Evolutionary conservation across 2,113 vertebrate species (phyloP), one percentile per base, ranked within the genome.

Genomic region (Pelobates fuscus): DNA sequence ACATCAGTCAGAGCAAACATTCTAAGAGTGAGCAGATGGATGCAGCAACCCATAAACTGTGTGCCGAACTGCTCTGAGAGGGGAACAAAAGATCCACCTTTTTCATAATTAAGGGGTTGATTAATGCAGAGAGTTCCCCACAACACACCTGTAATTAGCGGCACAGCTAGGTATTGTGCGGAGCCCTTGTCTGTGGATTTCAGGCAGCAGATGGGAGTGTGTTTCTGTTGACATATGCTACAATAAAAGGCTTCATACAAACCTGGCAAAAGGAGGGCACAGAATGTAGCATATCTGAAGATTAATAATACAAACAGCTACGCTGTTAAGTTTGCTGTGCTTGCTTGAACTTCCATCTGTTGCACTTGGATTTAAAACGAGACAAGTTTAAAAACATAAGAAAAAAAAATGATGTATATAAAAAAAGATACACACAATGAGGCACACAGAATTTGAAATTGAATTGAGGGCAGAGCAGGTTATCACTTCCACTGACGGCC

Each of bases 31-130:
- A 93, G 89, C 94, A 96, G 93, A 95, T 95, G 93, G 92, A 92
- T 80, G 83, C 79, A 85, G 81, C 65, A 44, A 76, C 85, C 88
- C 85, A 85, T 89, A 91, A 88, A 90, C 82, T 58, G 79, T 78
- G 85, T 44, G 86, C 82, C 77, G 84, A 87, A 85, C 1, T 23
- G 7, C 79, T 83, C 76, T 0, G 67, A 32, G 79, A 78, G 69
- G 32, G 81, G 86, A 91, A 94, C 91, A 95, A 94, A 95, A 93
- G 90, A 88, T 79, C 79, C 84, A 92, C 92, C 91, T 92, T 81
- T 84, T 80, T 77, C 43, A 72, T 87, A 89, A 91, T 89, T 86
- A 90, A 88, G 84, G 81, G 70, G 73, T 84, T 89, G 89, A 91
- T 91, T 90, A 91, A 88, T 62, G 77, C 84, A 66, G 64, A 8